phyloP scores from a whole-genome alignment of 2,113 vertebrate species.

The Hippolais icterina region DNA sequence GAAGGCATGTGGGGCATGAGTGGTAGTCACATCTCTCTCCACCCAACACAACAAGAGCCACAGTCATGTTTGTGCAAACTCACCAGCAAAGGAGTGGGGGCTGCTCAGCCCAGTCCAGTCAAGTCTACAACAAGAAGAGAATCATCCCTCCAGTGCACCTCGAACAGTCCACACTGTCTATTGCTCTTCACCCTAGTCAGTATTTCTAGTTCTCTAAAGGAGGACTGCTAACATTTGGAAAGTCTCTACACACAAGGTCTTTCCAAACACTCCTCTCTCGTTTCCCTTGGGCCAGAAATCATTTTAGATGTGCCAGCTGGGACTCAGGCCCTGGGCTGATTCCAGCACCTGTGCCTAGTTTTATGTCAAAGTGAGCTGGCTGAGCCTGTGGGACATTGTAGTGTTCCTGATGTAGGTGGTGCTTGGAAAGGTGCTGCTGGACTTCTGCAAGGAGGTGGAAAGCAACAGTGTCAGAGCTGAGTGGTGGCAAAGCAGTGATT shows the following conservation, averaged over 20 bases:
- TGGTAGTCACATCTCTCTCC: background rate
- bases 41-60: background rate
- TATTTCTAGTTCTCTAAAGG: background rate
- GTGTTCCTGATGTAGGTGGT: background rate
- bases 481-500: background rate
- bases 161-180: background rate
- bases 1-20: background rate
- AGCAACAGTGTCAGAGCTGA: background rate
- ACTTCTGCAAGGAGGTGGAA: background rate
- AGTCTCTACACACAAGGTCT: background rate
- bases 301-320: slow-evolving; percentile 54
- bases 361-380: slow-evolving; percentile 7
- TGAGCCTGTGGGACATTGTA: background rate
- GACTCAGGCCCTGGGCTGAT: slow-evolving; percentile 6
- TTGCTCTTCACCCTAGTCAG: background rate
- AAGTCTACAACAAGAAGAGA: background rate
- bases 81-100: background rate
- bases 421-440: background rate
- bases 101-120: background rate
- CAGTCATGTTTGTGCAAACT: background rate
- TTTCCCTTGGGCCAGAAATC: background rate
- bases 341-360: slow-evolving; percentile 23
- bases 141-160: background rate
- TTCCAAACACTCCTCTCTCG: background rate
- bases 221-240: background rate